Evolutionary conservation across 2,888 invertebrate species (phyloP).

Genomic region (Parasteatoda lunata): DNA sequence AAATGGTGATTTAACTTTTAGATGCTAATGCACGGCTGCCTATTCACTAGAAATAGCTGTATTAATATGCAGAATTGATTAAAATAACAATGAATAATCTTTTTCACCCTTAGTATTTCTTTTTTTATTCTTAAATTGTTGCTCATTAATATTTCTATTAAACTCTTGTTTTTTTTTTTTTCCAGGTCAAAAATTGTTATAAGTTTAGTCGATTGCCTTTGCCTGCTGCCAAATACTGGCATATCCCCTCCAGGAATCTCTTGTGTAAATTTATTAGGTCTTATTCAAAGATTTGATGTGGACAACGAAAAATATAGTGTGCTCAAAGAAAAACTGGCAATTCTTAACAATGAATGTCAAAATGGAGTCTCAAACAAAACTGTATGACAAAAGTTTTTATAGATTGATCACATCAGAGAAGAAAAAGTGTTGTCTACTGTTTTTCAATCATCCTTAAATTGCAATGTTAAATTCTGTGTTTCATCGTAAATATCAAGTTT

Average conservation of each 20-base stretch:
- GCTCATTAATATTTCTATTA: no score
- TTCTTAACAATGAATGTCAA: constrained; percentile 21
- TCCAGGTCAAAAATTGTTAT: constrained; percentile 48
- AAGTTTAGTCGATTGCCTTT: constrained; percentile 34
- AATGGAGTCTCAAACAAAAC: constrained; percentile 6
- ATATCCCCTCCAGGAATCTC: constrained; percentile 28
- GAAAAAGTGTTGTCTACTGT: not conserved
- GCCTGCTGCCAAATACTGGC: constrained; percentile 21
- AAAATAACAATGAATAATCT: not conserved
- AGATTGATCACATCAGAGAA: constrained; percentile 3
- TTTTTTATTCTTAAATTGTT: no score
- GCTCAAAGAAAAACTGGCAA: constrained; percentile 46
- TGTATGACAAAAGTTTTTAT: constrained; percentile 26
- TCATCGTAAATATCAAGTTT: no score
- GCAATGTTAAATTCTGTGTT: constrained; percentile 40
- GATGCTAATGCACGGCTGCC: no score
- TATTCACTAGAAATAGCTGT: no score
- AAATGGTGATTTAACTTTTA: no score
- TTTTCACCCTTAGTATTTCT: not conserved
- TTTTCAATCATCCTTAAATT: constrained; percentile 1
- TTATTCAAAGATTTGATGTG: constrained; percentile 51
- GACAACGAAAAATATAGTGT: constrained; percentile 41
- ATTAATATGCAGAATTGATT: not conserved
- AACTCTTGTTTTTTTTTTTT: constrained; percentile 1
- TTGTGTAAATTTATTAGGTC: constrained; percentile 29